A percentile compares a stretch with the other conserved stretches of the same genome.
These are phyloP conservation scores for Andrena bucephala DNA, from an alignment of 2,888 invertebrate species.

Conservation along the genomic window DNA sequence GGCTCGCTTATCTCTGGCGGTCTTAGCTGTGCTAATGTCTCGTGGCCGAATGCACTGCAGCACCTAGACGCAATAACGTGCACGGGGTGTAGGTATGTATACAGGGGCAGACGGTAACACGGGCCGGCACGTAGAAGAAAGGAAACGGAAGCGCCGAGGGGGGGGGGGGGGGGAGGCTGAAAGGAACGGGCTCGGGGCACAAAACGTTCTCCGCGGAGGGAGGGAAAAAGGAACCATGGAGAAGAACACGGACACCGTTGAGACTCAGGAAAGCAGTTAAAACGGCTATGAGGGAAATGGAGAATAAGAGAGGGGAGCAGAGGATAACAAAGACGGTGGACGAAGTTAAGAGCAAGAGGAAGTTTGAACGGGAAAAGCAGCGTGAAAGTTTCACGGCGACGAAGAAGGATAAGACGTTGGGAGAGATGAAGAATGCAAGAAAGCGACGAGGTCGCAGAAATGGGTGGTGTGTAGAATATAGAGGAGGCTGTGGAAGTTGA, in stretches of 20 bases:
- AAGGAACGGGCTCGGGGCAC: neutral
- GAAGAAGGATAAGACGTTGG: neutral
- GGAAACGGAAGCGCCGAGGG: neutral
- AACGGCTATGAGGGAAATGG: neutral
- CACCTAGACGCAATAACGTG: constrained; percentile 42
- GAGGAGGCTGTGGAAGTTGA: neutral
- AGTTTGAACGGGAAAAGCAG: neutral
- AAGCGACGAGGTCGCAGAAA: neutral
- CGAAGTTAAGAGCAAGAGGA: neutral
- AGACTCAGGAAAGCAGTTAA: neutral
- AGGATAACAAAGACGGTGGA: neutral
- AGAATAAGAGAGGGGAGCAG: neutral
- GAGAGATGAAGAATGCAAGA: neutral
- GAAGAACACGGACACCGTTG: neutral
- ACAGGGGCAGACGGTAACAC: constrained; percentile 2
- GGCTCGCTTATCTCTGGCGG: constrained; percentile 65
- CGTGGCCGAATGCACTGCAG: constrained; percentile 43
- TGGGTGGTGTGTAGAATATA: neutral
- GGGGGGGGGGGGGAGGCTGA: neutral
- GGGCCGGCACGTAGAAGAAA: neutral
- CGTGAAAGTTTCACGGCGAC: neutral
- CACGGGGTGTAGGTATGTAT: neutral
- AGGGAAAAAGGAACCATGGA: neutral
- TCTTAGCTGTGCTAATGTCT: constrained; percentile 69
- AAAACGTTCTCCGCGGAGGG: neutral